phyloP scores from a whole-genome alignment of 2,113 vertebrate species.

The Oreocharis arfaki region DNA sequence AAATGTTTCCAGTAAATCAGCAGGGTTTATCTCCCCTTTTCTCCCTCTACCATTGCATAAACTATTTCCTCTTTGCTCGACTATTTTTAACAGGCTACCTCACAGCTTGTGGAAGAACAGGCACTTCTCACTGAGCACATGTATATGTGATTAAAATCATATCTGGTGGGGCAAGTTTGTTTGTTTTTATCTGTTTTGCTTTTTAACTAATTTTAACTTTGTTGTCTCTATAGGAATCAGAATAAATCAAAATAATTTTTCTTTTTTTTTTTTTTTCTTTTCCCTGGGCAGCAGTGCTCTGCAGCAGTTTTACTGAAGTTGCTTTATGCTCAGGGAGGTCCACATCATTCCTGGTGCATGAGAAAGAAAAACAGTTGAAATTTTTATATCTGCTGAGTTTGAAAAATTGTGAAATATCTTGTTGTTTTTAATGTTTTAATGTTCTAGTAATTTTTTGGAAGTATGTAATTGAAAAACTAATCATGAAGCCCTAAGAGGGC shows the following conservation, averaged over 20 bases:
- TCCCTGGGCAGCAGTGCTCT: not conserved
- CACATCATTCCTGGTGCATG: not conserved
- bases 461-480: not conserved
- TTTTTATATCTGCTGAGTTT: not conserved
- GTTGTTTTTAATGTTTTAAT: not conserved
- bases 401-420: not conserved
- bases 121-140: not conserved
- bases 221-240: not conserved
- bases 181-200: not conserved
- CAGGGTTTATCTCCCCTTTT: not conserved
- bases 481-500: not conserved
- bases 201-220: not conserved
- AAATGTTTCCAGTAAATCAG: not conserved
- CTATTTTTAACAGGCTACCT: not conserved
- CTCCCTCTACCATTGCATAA: not conserved
- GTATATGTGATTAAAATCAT: not conserved
- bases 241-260: not conserved
- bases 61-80: not conserved
- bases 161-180: not conserved
- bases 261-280: not conserved
- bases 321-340: not conserved
- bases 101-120: not conserved
- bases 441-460: not conserved
- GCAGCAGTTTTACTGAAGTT: not conserved
- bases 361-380: not conserved